Evolutionary conservation across 1,140 invertebrate species (phyloP), one percentile per base, ranked within the genome.

Genomic region (Andrena cerasifolii): DNA sequence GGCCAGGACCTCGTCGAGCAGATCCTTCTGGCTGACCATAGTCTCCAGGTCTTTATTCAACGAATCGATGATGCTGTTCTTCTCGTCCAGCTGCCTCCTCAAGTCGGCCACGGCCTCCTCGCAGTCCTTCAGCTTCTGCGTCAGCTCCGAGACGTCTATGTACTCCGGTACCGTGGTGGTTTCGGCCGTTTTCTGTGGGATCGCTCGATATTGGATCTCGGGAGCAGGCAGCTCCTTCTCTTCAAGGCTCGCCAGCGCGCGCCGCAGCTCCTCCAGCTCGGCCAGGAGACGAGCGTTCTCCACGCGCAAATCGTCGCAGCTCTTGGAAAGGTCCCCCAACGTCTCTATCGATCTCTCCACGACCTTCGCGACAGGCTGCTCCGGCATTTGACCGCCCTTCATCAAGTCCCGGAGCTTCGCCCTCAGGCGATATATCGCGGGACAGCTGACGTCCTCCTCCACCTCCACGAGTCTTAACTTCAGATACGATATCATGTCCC

Each of bases 351-450:
- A 89, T 79, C 80, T 83, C 54, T 90, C 85, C 10, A 87, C 80
- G 7, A 85, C 82, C 24, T 76, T 80, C 8, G 83, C 72, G 31
- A 87, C 85, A 66, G 83, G 86, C 51, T 84, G 82, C 61, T 90
- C 88, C 45, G 74, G 74, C 40, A 78, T 86, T 70, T 87, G 76
- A 58, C 75, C 85, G 58, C 82, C 87, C 68, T 88, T 90, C 84
- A 84, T 89, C 53, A 91, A 77, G 36, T 90, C 87, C 0, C 84
- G 78, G 31, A 92, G 63, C 70, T 90, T 90, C 18, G 83, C 88
- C 67, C 87, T 88, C 47, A 91, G 80, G 77, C 87, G 88, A 86
- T 90, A 89, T 62, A 92, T 67, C 62, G 86, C 87, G 4, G 81
- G 82, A 47, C 88, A 91, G 21, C 89, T 91, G 28, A 80, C 82